Base-by-base conservation (phyloP, 2,888 invertebrate genomes). In the Hydrotaea diabolus region DNA sequence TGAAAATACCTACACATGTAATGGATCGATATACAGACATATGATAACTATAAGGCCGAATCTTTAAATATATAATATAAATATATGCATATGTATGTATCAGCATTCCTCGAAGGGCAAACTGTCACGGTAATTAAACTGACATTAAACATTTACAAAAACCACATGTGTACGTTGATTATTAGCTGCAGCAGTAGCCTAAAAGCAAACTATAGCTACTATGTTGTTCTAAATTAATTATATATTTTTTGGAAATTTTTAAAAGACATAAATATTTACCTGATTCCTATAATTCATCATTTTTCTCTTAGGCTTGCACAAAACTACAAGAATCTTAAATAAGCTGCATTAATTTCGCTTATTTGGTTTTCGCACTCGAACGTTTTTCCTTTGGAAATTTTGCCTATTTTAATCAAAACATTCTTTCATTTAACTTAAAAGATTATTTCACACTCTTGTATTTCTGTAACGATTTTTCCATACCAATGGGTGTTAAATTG, bases 401-500 rank as follows among this genome's bases (percentile, higher is more conserved):
- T 79, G 31, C 7, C 31, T 74, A 9, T 59, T 78, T 74, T 64
- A 26, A 31, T 4, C 3, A 1, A 39, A 1, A 39, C 31, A 39
- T 39, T 39, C 9, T 8, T 71, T 53, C 49, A 15, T 71, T n/a
- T 46, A 62, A 39, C 59, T 62, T 31, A 26, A 75, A 66, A 26
- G 46, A 13, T 19, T 73, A 80, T 77, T 74, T 83, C 69, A 76
- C 75, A 17, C 73, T n/a, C 53, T 59, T 78, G 39, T 57, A n/a
- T 81, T 77, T 62, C 59, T 69, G 39, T 82, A 85, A 85, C 82
- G 85, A 85, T 85, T 85, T 85, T 85, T 82, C 82, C 82, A 59
- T 69, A 59, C 74, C 39, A 53, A 81, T 81, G 62, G 49, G 39
- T 15, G n/a, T 31, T 31, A 64, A 78, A 76, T 74, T 79, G 46